phyloP scores from a whole-genome alignment of 2,113 vertebrate genomes.

The Uropsilus gracilis region DNA sequence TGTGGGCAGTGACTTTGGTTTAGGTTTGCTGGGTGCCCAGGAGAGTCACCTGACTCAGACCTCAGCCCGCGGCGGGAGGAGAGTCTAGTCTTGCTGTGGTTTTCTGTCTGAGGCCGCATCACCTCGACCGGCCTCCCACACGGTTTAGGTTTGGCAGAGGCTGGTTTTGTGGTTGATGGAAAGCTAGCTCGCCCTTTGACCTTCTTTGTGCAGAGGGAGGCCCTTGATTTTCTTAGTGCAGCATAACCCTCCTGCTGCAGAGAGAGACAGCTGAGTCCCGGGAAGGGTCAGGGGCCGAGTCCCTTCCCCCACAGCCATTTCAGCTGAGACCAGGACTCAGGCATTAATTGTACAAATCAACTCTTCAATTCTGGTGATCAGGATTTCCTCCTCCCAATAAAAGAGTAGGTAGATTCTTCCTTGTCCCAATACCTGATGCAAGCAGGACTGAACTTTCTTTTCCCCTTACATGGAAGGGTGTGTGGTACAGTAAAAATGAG shows the following conservation, averaged over 20 bases:
- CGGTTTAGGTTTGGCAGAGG: slow-evolving; percentile 39
- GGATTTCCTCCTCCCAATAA: not conserved
- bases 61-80: slow-evolving; percentile 1
- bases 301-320: not conserved
- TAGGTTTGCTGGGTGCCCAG: slow-evolving; percentile 57
- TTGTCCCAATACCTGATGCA: not conserved
- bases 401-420: not conserved
- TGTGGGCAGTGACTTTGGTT: slow-evolving; percentile 65
- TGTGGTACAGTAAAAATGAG: not conserved
- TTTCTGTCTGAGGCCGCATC: slow-evolving; percentile 59
- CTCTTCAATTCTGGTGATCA: slow-evolving; percentile 1
- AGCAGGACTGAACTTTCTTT: not conserved
- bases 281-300: not conserved
- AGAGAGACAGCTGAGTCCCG: not conserved
- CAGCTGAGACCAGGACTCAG: not conserved
- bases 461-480: not conserved
- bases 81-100: slow-evolving; percentile 48
- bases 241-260: not conserved
- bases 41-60: slow-evolving; percentile 72
- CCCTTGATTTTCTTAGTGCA: not conserved
- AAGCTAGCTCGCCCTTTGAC: slow-evolving; percentile 68
- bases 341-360: slow-evolving; percentile 47
- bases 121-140: slow-evolving; percentile 37
- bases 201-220: slow-evolving; percentile 66
- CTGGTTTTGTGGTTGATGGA: slow-evolving; percentile 61